Evolutionary conservation across 2,113 vertebrate genomes (phyloP), one percentile per base, ranked within the genome.

Genomic region (Mastomys natalensis): DNA sequence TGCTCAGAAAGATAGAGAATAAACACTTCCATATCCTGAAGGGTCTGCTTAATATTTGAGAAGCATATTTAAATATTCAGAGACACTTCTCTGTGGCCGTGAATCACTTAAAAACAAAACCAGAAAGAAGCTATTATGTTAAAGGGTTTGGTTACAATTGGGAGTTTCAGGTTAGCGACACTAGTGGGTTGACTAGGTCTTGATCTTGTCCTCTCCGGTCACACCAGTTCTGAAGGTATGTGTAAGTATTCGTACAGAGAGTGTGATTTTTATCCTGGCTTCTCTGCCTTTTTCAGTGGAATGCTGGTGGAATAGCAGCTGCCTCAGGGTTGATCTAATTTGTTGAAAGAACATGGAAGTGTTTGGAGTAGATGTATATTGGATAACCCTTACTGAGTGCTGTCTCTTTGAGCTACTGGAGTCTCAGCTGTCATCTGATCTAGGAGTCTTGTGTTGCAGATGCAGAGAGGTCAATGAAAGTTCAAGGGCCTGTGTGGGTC

Each of bases 41-140:
- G 73, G 48, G 55, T 84, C 53, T 70, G 74, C 64, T 98, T 93
- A 96, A 93, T 96, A 95, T 96, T 97, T 97, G 74, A 97, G 87
- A 94, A 34, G 2, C 7, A 12, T 45, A 37, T 96, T 97, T 19
- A 95, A 95, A 91, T 60, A 97, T 95, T 95, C 51, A 62, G 12
- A 95, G 82, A 19, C 48, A 81, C 96, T 31, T 11, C 64, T 89
- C n/a, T 58, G n/a, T 80, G 45, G 48, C 73, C 51, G 51, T 76
- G 87, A 94, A 55, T 89, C 45, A 40, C 87, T 93, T 77, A 34
- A 62, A 81, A 82, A 60, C 55, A 62, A 84, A 86, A 22, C 84
- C 12, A 82, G 9, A 76, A 81, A 51, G 34, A 82, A 74, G 34
- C 60, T 26, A 60, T 2, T 51, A 17, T 2, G 5, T 66, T 31